phyloP scores from a whole-genome alignment of 2,888 invertebrate genomes.

The Meiosimyza decipiens region DNA sequence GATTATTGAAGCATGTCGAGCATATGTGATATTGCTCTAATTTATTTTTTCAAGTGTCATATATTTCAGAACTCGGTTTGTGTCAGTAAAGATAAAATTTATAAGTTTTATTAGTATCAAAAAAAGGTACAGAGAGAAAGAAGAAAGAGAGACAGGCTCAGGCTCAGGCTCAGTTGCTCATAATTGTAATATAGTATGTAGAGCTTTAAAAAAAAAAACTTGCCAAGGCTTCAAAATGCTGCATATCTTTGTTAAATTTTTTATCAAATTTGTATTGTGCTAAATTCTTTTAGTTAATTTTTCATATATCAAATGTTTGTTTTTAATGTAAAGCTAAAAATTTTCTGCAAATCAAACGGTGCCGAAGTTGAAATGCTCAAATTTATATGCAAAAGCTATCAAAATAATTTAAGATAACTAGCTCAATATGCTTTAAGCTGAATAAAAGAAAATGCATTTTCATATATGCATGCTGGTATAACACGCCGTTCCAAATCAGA shows the following conservation, averaged over 20 bases:
- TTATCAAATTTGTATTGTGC: neutral
- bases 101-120: neutral
- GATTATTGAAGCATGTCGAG: no score
- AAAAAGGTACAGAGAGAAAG: neutral
- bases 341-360: neutral
- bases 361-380: neutral
- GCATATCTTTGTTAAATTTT: neutral
- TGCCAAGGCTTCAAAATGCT: slow-evolving; percentile 9
- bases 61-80: neutral
- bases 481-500: no score
- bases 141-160: no score
- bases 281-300: neutral
- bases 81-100: neutral
- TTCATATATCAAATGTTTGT: neutral
- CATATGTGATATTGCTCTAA: neutral
- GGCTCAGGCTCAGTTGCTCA: slow-evolving; percentile 33
- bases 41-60: neutral
- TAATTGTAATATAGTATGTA: neutral
- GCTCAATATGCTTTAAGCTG: no score
- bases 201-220: neutral
- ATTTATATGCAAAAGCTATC: neutral
- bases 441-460: no score
- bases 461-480: no score
- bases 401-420: neutral
- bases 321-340: neutral